Evolutionary conservation across 2,888 invertebrate genomes (phyloP).

Genomic region (Brachypalpus laphriformis): DNA sequence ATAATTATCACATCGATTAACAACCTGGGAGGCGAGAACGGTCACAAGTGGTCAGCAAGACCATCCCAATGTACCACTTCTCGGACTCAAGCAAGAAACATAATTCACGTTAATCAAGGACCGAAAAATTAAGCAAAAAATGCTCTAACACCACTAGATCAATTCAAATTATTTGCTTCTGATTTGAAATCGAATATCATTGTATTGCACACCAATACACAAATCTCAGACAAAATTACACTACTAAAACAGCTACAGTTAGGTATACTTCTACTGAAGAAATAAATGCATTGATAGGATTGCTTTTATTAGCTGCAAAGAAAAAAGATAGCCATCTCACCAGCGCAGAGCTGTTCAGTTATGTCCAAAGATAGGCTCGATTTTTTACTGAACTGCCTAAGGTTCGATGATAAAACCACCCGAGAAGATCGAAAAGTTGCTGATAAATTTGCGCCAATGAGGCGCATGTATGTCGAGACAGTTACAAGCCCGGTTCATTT

Average conservation of each 20-base stretch:
- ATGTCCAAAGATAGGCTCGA: constrained; percentile 9
- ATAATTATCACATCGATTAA: background rate
- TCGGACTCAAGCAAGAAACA: background rate
- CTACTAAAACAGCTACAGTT: background rate
- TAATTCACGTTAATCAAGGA: background rate
- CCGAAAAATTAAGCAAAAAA: background rate
- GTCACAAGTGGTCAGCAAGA: background rate
- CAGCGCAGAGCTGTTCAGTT: constrained; percentile 14
- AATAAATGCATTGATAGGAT: background rate
- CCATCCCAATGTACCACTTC: background rate
- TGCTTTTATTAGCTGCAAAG: background rate
- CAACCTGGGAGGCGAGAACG: background rate
- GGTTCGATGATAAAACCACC: constrained; percentile 12
- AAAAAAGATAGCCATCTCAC: constrained; percentile 1
- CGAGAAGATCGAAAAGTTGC: constrained; percentile 25
- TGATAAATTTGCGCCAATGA: constrained; percentile 7
- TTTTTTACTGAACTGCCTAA: constrained; percentile 9
- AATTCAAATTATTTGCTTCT: background rate
- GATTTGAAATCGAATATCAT: background rate
- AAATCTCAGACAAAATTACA: background rate
- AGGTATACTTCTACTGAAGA: background rate
- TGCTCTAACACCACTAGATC: background rate
- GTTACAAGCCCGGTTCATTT: constrained; percentile 1
- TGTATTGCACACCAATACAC: background rate
- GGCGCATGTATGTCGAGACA: background rate